Conservation (phyloP, 37 sponge, comb jelly and placozoan species). For the Amphimedon queenslandica region DNA sequence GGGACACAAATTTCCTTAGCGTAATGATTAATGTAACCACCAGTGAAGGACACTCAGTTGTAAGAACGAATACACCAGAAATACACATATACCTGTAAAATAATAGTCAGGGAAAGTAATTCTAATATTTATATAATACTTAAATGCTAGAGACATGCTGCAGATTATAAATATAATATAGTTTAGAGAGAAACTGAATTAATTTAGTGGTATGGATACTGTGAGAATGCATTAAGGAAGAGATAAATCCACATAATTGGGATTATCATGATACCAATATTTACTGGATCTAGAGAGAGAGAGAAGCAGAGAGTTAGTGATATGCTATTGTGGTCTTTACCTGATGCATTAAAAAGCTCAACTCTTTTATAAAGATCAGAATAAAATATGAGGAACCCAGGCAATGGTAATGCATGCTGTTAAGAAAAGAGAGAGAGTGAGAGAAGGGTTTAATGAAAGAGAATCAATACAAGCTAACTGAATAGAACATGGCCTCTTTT, state of each 20-base stretch:
- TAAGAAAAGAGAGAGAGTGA: not conserved
- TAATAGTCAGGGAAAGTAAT: conserved; percentile 3
- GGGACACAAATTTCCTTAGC: conserved; percentile 86
- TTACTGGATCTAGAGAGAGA: conserved; percentile 9
- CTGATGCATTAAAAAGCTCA: conserved; percentile 39
- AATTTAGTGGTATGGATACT: not conserved
- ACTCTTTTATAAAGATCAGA: conserved; percentile 48
- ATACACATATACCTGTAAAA: conserved; percentile 65
- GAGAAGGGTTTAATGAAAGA: not conserved
- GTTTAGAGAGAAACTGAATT: not conserved
- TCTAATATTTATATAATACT: too few species aligned
- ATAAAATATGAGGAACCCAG: conserved; percentile 71
- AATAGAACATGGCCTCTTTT: conserved; percentile 90
- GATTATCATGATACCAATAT: conserved; percentile 23
- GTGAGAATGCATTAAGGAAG: conserved; percentile 18
- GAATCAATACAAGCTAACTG: conserved; percentile 48
- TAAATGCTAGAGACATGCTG: too few species aligned
- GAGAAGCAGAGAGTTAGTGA: not conserved
- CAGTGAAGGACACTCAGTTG: conserved; percentile 90
- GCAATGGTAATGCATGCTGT: conserved; percentile 70
- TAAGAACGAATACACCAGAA: conserved; percentile 75
- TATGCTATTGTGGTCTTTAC: conserved; percentile 13
- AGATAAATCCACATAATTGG: conserved; percentile 80
- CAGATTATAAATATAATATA: too few species aligned
- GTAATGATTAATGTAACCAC: conserved; percentile 90